phyloP scores from a whole-genome alignment of 2,113 vertebrate species.

The Alouatta palliata region DNA sequence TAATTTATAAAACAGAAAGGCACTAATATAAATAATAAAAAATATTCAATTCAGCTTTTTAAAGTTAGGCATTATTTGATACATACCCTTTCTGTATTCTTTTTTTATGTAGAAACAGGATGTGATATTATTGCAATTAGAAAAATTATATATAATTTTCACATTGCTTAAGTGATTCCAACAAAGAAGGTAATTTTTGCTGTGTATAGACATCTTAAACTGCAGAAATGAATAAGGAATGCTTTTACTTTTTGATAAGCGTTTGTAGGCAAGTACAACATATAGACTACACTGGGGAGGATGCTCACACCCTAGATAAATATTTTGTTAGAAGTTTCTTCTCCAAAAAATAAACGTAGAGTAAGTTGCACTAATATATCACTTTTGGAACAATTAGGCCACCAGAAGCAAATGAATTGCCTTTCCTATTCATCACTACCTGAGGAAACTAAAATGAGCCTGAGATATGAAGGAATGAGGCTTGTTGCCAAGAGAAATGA shows the following conservation, averaged over 20 bases:
- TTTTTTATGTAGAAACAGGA: not conserved
- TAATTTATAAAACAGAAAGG: not conserved
- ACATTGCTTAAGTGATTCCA: not conserved
- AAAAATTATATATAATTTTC: not conserved
- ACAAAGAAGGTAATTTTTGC: not conserved
- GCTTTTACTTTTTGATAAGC: not conserved
- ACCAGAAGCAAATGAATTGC: not conserved
- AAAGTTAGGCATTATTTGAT: not conserved
- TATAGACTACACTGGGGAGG: not conserved
- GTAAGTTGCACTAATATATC: not conserved
- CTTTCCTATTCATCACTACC: not conserved
- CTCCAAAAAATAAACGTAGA: not conserved
- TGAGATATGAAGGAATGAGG: not conserved
- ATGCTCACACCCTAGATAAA: not conserved
- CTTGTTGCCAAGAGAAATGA: not conserved
- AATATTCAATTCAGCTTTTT: not conserved
- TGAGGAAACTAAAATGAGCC: not conserved
- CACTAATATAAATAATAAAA: not conserved
- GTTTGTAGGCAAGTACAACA: not conserved
- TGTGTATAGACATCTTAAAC: not conserved
- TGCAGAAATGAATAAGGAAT: not conserved
- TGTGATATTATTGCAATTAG: not conserved
- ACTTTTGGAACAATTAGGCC: slow-evolving; percentile 1
- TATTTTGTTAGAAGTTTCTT: not conserved
- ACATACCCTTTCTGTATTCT: not conserved